Percentiles rank a stretch among this genome's conserved stretches.
Conservation (phyloP, 2,797 vertebrate species). For the Mareca penelope region DNA sequence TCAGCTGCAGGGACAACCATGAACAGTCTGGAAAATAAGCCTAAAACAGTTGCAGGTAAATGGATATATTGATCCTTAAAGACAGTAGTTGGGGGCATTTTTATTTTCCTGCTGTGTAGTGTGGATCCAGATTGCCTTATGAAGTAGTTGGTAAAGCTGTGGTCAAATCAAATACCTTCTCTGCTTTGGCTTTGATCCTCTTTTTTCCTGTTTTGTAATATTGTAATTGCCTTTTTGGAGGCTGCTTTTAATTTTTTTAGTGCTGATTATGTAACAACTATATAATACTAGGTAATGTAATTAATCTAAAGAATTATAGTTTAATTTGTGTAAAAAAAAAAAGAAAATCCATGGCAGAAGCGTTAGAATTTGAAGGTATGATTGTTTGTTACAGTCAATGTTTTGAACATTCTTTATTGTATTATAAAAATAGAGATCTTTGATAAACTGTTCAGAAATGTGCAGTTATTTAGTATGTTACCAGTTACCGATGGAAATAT, state of each 20-base stretch:
- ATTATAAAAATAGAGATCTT: not conserved
- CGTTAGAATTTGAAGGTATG: not conserved
- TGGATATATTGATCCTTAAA: not conserved
- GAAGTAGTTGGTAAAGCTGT: not conserved
- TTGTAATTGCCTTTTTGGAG: not conserved
- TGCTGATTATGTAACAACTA: not conserved
- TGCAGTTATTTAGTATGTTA: not conserved
- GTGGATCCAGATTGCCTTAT: not conserved
- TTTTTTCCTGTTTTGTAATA: not conserved
- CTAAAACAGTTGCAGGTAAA: conserved; percentile 83
- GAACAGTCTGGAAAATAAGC: conserved; percentile 82
- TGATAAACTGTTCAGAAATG: not conserved
- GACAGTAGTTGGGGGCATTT: not conserved
- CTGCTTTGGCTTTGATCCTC: not conserved
- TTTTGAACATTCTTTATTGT: not conserved
- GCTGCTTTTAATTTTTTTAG: not conserved
- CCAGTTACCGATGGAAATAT: not conserved
- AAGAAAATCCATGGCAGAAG: not conserved
- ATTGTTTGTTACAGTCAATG: not conserved
- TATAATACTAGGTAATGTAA: not conserved
- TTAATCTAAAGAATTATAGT: not conserved
- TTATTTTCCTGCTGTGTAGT: not conserved
- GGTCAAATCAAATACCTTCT: not conserved
- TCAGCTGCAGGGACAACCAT: conserved; percentile 72
- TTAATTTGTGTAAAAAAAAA: not conserved